Base-by-base conservation (phyloP, 64 coral and sea anemone species). In the Astreopora myriophthalma region DNA sequence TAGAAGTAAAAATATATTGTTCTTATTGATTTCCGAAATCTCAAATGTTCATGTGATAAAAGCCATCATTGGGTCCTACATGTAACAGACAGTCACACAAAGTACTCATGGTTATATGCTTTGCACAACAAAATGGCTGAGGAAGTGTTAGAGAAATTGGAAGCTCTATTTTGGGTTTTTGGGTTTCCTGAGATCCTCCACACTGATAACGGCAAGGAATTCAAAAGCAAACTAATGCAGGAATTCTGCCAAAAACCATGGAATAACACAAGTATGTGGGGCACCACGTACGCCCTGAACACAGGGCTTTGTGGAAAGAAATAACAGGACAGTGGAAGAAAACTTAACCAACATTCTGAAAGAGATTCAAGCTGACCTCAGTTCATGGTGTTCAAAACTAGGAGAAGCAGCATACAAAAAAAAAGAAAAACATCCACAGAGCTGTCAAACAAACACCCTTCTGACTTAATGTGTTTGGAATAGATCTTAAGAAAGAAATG, bases 11-110 rank as follows among this genome's bases (percentile, higher is more conserved):
- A n/a, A n/a, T n/a, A n/a, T n/a, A n/a, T n/a, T n/a, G 80, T 64
- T 40, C 36, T 84, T 20, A 84, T 85, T 26, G 80, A 85, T 23
- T 85, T 85, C 61, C 26, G 80, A 61, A 85, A 85, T 23, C 12
- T 29, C n/a, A 51, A 51, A 61, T 85, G 80, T 48, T 42, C 33
- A 3, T 85, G 55, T 67, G 10, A 10, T 13, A 65, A 85, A 26
- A 12, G 24, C 13, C 80, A 85, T 33, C 61, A 65, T 3, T 85
- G 80, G 52, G 48, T 85, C 4, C 20, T 67, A 63, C 52, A 85
- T 34, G 35, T 85, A 1, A 85, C 30, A 10, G 80, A 85, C 27
- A 52, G 66, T 57, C 80, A 85, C 29, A 62, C 80, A 13, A 85
- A 85, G 80, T 85, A 34, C 34, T 35, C 31, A 0, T 62, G 6